These are phyloP conservation scores for Parapristionchus giblindavisi DNA, from an alignment of 2,888 invertebrate genomes.

Conservation along the genomic window DNA sequence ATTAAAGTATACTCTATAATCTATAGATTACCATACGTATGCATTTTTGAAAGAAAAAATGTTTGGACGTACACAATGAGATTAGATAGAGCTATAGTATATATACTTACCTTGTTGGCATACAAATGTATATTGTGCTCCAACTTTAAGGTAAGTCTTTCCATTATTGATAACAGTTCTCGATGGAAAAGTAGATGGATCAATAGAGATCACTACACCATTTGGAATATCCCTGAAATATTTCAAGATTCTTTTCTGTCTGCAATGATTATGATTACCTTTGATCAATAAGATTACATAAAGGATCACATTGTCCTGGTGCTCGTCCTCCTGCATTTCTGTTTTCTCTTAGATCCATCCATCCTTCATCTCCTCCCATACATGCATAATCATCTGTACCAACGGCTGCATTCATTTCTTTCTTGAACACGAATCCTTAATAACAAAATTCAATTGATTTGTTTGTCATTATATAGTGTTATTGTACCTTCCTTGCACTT, in stretches of 20 bases:
- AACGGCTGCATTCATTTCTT: not conserved
- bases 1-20: not conserved
- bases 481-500: slow-evolving; percentile 31
- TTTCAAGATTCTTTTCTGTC: not conserved
- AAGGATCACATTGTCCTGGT: slow-evolving; percentile 17
- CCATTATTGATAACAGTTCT: slow-evolving; percentile 5
- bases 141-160: not conserved
- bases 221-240: not conserved
- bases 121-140: not conserved
- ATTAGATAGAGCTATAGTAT: too few relatives aligned
- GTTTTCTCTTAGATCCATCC: not conserved
- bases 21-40: too few relatives aligned
- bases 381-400: slow-evolving; percentile 5
- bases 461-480: too few relatives aligned
- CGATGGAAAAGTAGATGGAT: not conserved
- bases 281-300: not conserved
- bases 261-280: not conserved
- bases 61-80: too few relatives aligned
- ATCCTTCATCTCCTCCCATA: slow-evolving; percentile 12
- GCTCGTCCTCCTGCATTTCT: slow-evolving; percentile 4
- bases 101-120: not conserved
- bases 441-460: not conserved
- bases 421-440: slow-evolving; percentile 17
- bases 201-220: not conserved
- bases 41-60: too few relatives aligned